Evolutionary conservation across 2,888 invertebrate genomes (phyloP).

Genomic region (Brachynemurus nebulosus): DNA sequence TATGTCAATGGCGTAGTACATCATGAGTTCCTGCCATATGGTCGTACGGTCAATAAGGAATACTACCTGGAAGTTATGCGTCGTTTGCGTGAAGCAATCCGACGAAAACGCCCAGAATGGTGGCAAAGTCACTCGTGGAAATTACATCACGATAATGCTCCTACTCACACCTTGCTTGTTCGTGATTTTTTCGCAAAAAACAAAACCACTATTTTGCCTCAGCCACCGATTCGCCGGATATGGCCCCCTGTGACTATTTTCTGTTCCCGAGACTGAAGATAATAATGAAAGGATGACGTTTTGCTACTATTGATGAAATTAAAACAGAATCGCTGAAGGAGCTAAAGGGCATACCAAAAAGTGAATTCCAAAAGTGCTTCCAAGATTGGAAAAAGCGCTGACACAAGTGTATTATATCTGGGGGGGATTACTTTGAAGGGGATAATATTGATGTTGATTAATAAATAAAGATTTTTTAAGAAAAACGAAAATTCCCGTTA

Average conservation of each 20-base stretch:
- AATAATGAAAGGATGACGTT: background rate
- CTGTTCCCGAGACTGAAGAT: background rate
- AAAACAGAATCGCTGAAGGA: background rate
- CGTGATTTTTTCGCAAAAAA: background rate
- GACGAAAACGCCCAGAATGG: slow-evolving; percentile 36
- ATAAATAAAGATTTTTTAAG: too few relatives aligned
- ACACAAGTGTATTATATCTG: too few relatives aligned
- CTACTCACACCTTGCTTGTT: background rate
- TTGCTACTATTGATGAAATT: background rate
- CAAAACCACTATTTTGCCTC: background rate
- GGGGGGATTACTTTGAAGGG: too few relatives aligned
- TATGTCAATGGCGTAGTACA: too few relatives aligned
- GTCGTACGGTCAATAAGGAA: too few relatives aligned
- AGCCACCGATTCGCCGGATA: too few relatives aligned
- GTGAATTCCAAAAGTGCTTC: background rate
- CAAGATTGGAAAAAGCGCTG: too few relatives aligned
- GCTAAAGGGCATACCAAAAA: background rate
- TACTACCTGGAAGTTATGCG: too few relatives aligned
- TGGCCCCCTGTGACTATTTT: background rate
- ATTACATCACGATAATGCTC: slow-evolving; percentile 20
- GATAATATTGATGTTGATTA: too few relatives aligned
- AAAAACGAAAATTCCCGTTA: too few relatives aligned
- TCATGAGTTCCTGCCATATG: too few relatives aligned
- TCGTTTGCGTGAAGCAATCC: too few relatives aligned
- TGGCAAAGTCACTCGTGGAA: slow-evolving; percentile 22